phyloP scores from a whole-genome alignment of 2,797 vertebrate genomes.

The Hypotaenidia philippensis region DNA sequence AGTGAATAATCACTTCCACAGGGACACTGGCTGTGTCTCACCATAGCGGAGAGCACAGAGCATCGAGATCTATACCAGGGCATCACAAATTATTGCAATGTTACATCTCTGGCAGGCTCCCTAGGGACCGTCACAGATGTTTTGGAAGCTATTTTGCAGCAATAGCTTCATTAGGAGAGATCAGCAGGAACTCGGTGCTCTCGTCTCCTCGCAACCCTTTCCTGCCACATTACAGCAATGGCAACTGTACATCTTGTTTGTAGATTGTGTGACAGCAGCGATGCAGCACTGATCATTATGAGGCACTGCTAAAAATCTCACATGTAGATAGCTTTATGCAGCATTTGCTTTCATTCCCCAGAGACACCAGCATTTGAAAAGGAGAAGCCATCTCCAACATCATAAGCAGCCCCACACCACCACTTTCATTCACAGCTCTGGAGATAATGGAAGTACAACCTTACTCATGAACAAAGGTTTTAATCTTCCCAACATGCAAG shows the following conservation, averaged over 20 bases:
- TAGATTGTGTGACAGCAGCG: not conserved
- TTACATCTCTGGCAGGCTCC: not conserved
- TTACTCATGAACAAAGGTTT: not conserved
- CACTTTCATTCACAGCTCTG: not conserved
- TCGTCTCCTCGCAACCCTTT: not conserved
- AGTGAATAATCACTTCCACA: not conserved
- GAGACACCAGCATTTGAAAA: not conserved
- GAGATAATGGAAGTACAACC: not conserved
- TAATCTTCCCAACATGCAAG: not conserved
- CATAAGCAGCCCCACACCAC: not conserved
- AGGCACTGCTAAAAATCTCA: not conserved
- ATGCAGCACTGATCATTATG: not conserved
- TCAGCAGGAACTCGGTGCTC: not conserved
- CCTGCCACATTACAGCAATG: not conserved
- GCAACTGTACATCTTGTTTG: not conserved
- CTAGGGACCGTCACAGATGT: not conserved
- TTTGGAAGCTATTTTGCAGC: not conserved
- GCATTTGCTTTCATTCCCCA: not conserved
- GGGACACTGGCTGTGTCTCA: not conserved
- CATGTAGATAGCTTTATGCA: not conserved
- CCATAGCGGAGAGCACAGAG: not conserved
- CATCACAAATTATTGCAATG: not conserved
- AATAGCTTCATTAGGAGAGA: not conserved
- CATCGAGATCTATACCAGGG: not conserved
- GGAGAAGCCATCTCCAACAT: not conserved